Conservation (phyloP, 2,888 invertebrate species). For the Scelioninae gen. 1 region DNA sequence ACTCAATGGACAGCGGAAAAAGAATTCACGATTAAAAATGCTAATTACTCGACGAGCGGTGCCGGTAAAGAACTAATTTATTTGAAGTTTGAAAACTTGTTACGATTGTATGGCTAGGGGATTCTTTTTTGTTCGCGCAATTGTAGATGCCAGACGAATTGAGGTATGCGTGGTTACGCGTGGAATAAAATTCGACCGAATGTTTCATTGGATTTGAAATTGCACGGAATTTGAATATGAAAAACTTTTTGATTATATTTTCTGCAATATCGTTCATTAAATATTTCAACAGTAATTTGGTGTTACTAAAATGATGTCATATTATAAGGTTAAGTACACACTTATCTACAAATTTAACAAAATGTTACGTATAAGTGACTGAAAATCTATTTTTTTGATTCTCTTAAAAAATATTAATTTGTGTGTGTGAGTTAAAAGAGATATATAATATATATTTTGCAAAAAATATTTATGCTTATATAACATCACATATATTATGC, state of each 20-base stretch:
- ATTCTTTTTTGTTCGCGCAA: slow-evolving; percentile 20
- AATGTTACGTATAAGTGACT: too few species aligned
- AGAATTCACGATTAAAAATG: slow-evolving; percentile 64
- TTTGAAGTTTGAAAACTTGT: slow-evolving; percentile 61
- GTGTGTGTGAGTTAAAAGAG: too few species aligned
- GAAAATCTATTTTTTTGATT: too few species aligned
- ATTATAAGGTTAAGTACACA: too few species aligned
- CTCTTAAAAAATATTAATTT: too few species aligned
- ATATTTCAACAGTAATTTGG: background rate
- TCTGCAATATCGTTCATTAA: background rate
- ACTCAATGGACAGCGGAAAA: slow-evolving; percentile 22
- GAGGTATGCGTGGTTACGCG: slow-evolving; percentile 24
- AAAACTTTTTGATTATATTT: slow-evolving; percentile 8
- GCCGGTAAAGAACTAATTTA: slow-evolving; percentile 48
- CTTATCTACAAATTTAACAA: too few species aligned
- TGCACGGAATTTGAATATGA: slow-evolving; percentile 31
- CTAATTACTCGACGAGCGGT: slow-evolving; percentile 51
- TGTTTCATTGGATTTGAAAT: slow-evolving; percentile 47
- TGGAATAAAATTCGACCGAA: slow-evolving; percentile 22
- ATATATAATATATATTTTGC: too few species aligned
- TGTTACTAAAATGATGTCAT: background rate
- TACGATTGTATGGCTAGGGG: slow-evolving; percentile 13
- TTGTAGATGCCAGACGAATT: slow-evolving; percentile 17
- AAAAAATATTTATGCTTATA: too few species aligned
- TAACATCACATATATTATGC: too few species aligned